Evolutionary conservation across 2,888 invertebrate species (phyloP).

Genomic region (Leucania comma): DNA sequence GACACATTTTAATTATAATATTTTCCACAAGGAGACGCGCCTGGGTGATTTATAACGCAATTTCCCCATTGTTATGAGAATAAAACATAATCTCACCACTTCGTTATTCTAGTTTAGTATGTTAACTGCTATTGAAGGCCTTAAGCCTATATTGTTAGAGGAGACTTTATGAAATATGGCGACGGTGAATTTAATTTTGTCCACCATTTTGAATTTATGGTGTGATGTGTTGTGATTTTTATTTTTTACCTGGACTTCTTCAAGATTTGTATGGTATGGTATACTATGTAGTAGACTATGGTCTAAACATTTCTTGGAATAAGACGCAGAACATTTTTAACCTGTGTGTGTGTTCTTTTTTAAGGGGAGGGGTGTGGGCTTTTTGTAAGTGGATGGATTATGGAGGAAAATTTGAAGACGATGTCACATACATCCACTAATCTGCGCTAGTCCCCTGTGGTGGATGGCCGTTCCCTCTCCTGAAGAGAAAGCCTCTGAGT

Average conservation of each 20-base stretch:
- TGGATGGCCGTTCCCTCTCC: no score
- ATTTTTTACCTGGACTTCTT: background rate
- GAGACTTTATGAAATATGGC: constrained; percentile 68
- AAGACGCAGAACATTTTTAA: no score
- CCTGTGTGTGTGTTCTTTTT: no score
- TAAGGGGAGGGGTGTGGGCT: no score
- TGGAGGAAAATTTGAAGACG: no score
- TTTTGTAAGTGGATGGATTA: no score
- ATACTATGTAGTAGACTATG: no score
- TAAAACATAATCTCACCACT: constrained; percentile 71
- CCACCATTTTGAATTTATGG: constrained; percentile 14
- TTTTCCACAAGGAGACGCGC: constrained; percentile 57
- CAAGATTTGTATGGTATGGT: no score
- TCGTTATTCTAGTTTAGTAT: constrained; percentile 68
- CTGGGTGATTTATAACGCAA: constrained; percentile 70
- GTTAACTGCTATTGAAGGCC: constrained; percentile 66
- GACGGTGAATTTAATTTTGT: constrained; percentile 63
- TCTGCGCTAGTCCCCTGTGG: no score
- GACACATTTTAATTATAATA: constrained; percentile 66
- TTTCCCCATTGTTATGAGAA: constrained; percentile 71
- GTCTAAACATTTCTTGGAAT: no score
- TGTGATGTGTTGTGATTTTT: background rate
- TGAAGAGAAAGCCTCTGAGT: no score
- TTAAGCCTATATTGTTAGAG: constrained; percentile 59
- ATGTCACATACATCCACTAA: no score